phyloP scores from a whole-genome alignment of 37 sponge, comb jelly and placozoan genomes.

The Tethya wilhelma region DNA sequence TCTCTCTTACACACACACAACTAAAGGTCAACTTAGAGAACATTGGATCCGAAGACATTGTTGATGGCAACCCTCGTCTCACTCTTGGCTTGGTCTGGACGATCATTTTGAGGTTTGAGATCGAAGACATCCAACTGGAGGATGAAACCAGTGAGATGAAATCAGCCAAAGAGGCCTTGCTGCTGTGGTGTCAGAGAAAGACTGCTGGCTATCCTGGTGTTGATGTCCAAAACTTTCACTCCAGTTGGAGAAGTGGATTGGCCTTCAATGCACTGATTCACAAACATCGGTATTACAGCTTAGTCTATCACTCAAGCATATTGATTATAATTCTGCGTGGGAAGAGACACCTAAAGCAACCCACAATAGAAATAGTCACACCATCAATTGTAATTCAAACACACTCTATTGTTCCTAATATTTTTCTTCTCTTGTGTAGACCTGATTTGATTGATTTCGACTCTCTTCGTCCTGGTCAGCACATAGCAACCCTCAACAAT shows the following conservation, averaged over 20 bases:
- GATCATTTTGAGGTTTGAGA: slow-evolving; percentile 85
- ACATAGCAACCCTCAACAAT: slow-evolving; percentile 83
- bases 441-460: slow-evolving; percentile 91
- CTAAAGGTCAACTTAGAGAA: slow-evolving; percentile 20
- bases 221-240: slow-evolving; percentile 91
- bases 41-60: slow-evolving; percentile 94
- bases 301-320: slow-evolving; percentile 12
- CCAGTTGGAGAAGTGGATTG: slow-evolving; percentile 93
- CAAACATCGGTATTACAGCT: slow-evolving; percentile 82
- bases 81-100: slow-evolving; percentile 96
- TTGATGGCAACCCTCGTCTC: slow-evolving; percentile 91
- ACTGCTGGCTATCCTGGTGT: slow-evolving; percentile 92
- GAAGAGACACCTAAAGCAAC: no score
- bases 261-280: slow-evolving; percentile 99
- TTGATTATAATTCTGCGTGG: neutral
- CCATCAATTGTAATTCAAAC: no score
- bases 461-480: slow-evolving; percentile 57
- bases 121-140: slow-evolving; percentile 79
- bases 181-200: slow-evolving; percentile 97
- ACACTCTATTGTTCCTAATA: no score
- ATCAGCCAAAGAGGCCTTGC: slow-evolving; percentile 94
- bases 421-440: slow-evolving; percentile 53
- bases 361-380: no score
- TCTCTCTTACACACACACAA: no score
- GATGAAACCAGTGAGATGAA: slow-evolving; percentile 86